Evolutionary conservation across 2,888 invertebrate species (phyloP), one percentile per base, ranked within the genome.

Genomic region (Acanthopleura granulata): DNA sequence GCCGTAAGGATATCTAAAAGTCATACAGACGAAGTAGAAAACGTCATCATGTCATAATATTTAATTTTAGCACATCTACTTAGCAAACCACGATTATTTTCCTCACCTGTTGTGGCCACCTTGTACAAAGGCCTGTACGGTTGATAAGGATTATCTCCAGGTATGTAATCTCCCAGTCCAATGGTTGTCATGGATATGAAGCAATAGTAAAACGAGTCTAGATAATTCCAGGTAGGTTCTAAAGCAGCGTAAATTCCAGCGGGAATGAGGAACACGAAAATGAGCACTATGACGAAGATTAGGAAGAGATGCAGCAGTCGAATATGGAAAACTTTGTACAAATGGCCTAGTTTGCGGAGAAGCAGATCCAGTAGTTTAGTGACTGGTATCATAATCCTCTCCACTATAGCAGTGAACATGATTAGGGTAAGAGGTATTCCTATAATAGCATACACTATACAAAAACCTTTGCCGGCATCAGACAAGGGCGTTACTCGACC

Each of bases 181-280:
- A 97, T 95, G 79, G 96, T 96, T 30, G 96, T 96, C 80, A 97
- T 92, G 18, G 96, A 96, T 84, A 97, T 95, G 92, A 96, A 96
- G 91, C 96, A 96, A 91, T 96, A 97, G 91, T 97, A 97, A 87
- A 97, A 93, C 0, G 96, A 94, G 91, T 97, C 97, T 81, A 97
- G 91, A 90, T 93, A 95, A 89, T 94, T 94, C 96, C 96, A 96
- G 14, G 93, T 94, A 0, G 94, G 94, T 90, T 97, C 97, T 78
- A 97, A 90, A 72, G 91, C 90, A 25, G 94, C 93, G 91, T 96
- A 96, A 70, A 94, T 91, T 49, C 92, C 92, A 0, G 96, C 95
- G 0, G 97, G 97, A 69, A 95, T 90, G 75, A 95, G 90, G 87
- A 95, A 93, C 91, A 95, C 94, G 84, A 95, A 89, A 69, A 94